phyloP scores from a whole-genome alignment of 2,888 invertebrate species.

The Lamproptera curius region DNA sequence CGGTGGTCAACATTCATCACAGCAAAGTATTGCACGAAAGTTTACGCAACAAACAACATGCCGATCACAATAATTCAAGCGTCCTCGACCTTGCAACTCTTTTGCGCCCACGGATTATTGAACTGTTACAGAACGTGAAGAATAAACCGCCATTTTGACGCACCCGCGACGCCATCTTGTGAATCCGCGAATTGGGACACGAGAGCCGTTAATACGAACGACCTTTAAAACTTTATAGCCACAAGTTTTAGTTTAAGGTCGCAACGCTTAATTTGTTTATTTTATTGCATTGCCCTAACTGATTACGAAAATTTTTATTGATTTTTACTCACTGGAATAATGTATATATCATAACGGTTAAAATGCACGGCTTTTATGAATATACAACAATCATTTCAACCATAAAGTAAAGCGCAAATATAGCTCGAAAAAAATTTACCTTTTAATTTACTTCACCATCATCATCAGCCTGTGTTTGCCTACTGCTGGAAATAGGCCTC shows the following conservation, averaged over 20 bases:
- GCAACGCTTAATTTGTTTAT: constrained; percentile 45
- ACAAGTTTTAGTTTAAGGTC: constrained; percentile 65
- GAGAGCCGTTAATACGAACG: constrained; percentile 63
- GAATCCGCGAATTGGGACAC: constrained; percentile 63
- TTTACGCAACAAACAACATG: constrained; percentile 50
- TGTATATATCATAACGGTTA: no score
- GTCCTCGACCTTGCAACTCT: constrained; percentile 65
- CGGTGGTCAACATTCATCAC: constrained; percentile 23
- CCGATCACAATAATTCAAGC: constrained; percentile 53
- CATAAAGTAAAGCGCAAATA: no score
- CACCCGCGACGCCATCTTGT: constrained; percentile 63
- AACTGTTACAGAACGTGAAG: constrained; percentile 51
- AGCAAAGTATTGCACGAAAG: constrained; percentile 33
- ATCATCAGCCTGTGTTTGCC: no score
- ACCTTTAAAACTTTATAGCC: constrained; percentile 64
- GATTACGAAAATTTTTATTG: constrained; percentile 43
- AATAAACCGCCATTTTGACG: constrained; percentile 40
- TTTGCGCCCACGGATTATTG: constrained; percentile 54
- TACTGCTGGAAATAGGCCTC: no score
- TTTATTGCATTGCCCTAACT: constrained; percentile 40
- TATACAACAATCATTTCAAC: no score
- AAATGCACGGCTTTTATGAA: no score
- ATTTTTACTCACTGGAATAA: no score
- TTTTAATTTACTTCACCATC: no score
- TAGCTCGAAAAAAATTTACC: no score